These are phyloP conservation scores for Saccopteryx leptura DNA, from an alignment of 2,113 vertebrate species.

Conservation along the genomic window DNA sequence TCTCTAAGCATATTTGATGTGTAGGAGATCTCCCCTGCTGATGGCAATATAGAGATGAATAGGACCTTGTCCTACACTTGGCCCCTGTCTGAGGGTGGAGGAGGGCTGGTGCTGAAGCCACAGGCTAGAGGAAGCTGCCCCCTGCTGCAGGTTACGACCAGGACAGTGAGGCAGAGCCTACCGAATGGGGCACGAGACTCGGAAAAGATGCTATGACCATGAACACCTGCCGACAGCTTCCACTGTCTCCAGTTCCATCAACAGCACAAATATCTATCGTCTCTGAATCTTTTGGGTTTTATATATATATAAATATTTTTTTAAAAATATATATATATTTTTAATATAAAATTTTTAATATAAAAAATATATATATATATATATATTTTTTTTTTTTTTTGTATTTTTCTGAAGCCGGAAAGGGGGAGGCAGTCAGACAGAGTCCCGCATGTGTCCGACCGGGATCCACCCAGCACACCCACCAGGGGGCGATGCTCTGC, in stretches of 20 bases:
- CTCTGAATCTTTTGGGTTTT: neutral
- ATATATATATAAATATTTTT: no score
- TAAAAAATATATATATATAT: no score
- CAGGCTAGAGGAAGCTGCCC: neutral
- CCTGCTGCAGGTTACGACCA: neutral
- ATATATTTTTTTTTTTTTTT: no score
- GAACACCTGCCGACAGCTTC: neutral
- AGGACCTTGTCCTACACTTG: neutral
- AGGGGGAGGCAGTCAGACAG: no score
- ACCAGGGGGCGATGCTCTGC: no score
- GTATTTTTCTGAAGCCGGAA: no score
- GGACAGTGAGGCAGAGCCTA: neutral
- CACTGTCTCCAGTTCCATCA: neutral
- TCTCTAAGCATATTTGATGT: neutral
- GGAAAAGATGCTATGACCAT: neutral
- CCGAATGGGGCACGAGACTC: neutral
- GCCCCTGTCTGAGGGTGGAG: no score
- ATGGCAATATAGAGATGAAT: neutral
- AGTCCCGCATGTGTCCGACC: no score
- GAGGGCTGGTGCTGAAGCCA: accelerated
- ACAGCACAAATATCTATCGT: neutral
- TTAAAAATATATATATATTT: no score
- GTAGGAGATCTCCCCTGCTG: neutral
- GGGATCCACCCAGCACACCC: no score
- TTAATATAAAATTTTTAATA: no score